These are phyloP conservation scores for Heliconius hermathena DNA, from an alignment of 1,140 invertebrate species.

Conservation along the genomic window DNA sequence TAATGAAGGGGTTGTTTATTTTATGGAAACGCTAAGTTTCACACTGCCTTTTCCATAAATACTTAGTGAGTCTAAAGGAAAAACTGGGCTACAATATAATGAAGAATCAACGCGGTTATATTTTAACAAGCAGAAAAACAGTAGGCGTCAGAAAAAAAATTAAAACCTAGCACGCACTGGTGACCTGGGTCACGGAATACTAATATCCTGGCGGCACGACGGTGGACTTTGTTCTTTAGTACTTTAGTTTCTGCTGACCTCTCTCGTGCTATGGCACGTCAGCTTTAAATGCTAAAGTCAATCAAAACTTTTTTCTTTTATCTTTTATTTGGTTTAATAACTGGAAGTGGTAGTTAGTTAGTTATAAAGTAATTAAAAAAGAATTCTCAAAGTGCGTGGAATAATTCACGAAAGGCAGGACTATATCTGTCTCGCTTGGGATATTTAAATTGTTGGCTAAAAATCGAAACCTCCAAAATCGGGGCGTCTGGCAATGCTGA, in stretches of 20 bases:
- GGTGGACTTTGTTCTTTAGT: conserved; percentile 2
- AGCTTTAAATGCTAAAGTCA: not conserved
- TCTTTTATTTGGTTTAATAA: too few relatives aligned
- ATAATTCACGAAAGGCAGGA: too few relatives aligned
- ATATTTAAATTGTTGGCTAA: too few relatives aligned
- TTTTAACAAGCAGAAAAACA: conserved; percentile 41
- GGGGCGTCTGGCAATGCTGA: too few relatives aligned
- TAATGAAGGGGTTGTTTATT: conserved; percentile 31
- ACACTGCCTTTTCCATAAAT: conserved; percentile 29
- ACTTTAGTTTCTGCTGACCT: conserved; percentile 1
- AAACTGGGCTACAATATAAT: conserved; percentile 39
- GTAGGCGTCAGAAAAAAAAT: conserved; percentile 20
- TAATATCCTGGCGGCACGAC: conserved; percentile 22
- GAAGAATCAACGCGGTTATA: conserved; percentile 36
- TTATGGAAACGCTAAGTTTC: conserved; percentile 39
- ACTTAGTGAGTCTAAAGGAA: conserved; percentile 26
- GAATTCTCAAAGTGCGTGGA: too few relatives aligned
- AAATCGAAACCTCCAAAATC: too few relatives aligned
- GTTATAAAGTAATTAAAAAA: too few relatives aligned
- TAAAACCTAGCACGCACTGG: conserved; percentile 29
- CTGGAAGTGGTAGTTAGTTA: too few relatives aligned
- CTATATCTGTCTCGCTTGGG: too few relatives aligned
- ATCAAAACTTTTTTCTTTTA: not conserved
- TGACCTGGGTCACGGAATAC: conserved; percentile 24
- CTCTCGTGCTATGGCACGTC: not conserved